These are phyloP conservation scores for Pristionchus entomophagus DNA, from an alignment of 2,888 invertebrate genomes.

Conservation along the genomic window DNA sequence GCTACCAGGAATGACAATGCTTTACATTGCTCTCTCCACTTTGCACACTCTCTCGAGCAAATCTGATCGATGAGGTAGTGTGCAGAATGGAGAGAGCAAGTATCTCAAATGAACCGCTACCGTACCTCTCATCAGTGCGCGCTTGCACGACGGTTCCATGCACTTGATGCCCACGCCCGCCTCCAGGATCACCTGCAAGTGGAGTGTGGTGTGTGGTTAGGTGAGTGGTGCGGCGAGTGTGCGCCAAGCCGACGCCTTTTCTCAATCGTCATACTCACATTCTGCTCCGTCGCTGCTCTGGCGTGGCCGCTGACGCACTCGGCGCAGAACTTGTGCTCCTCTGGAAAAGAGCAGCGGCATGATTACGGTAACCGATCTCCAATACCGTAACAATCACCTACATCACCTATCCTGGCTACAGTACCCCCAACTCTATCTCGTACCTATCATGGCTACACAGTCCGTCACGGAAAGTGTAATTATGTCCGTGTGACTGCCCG, in stretches of 20 bases:
- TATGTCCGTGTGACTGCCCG: background rate
- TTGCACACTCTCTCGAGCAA: too few species aligned
- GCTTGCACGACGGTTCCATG: conserved; percentile 32
- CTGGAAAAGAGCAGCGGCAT: background rate
- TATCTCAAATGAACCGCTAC: too few species aligned
- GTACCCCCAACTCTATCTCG: background rate
- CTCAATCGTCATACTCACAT: background rate
- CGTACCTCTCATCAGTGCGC: conserved; percentile 8
- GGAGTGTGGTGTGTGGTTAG: background rate
- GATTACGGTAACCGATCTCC: background rate
- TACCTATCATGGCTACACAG: background rate
- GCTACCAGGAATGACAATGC: too few species aligned
- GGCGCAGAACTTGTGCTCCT: conserved; percentile 43
- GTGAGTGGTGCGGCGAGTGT: background rate
- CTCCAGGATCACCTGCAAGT: conserved; percentile 10
- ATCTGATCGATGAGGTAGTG: too few species aligned
- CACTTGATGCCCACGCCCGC: conserved; percentile 43
- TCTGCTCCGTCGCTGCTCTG: conserved; percentile 34
- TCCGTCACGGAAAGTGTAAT: background rate
- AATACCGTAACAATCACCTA: too few species aligned
- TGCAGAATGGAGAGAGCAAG: too few species aligned
- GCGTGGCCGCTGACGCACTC: conserved; percentile 47
- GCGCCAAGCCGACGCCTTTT: background rate
- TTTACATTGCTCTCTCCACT: too few species aligned
- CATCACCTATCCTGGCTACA: too few species aligned